phyloP scores from a whole-genome alignment of 2,888 invertebrate genomes.

The Mythimna loreyi region DNA sequence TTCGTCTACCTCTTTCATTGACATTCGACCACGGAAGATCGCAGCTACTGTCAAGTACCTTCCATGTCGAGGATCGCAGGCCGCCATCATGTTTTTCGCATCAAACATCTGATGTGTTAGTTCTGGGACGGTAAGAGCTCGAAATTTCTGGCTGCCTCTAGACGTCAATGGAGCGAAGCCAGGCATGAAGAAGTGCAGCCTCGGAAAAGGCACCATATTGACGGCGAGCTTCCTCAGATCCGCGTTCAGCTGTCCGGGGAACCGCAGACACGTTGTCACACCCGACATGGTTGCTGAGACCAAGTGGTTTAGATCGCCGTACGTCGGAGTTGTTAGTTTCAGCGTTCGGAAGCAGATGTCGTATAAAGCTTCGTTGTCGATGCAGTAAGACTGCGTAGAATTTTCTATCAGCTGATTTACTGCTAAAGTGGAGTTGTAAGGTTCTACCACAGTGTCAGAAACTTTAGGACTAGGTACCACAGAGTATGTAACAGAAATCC shows the following conservation, averaged over 20 bases:
- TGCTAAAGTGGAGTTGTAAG: constrained; percentile 93
- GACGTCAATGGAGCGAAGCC: constrained; percentile 93
- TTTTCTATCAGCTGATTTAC: constrained; percentile 93
- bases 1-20: constrained; percentile 97
- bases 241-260: constrained; percentile 91
- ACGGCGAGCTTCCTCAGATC: constrained; percentile 92
- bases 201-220: constrained; percentile 94
- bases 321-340: constrained; percentile 93
- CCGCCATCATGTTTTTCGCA: constrained; percentile 99
- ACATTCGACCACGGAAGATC: constrained; percentile 97
- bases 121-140: constrained; percentile 96
- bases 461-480: constrained; percentile 94
- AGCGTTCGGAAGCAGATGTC: constrained; percentile 95
- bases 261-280: constrained; percentile 83
- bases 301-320: constrained; percentile 93
- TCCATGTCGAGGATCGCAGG: constrained; percentile 97
- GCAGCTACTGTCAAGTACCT: constrained; percentile 97
- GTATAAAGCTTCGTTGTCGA: constrained; percentile 94
- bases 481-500: constrained; percentile 93
- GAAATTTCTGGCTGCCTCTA: constrained; percentile 95
- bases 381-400: constrained; percentile 92
- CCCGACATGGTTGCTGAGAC: constrained; percentile 85
- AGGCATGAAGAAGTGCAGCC: constrained; percentile 90
- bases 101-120: constrained; percentile 97
- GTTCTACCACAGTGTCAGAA: constrained; percentile 93